These are phyloP conservation scores for Puffinus mauretanicus DNA, from an alignment of 2,113 vertebrate genomes.

Conservation along the genomic window DNA sequence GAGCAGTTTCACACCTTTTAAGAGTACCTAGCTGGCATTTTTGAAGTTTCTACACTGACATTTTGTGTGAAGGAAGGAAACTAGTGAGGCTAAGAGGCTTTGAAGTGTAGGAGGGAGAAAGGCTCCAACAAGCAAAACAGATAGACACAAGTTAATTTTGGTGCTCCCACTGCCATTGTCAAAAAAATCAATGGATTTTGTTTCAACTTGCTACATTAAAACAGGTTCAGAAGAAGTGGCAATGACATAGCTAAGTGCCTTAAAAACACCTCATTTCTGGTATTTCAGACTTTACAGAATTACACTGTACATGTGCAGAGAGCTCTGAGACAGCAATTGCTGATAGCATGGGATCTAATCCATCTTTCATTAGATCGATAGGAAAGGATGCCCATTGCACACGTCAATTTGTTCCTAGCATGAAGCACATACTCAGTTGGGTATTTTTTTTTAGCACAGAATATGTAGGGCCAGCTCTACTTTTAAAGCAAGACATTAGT, in stretches of 20 bases:
- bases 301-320: neutral
- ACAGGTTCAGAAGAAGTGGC: neutral
- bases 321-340: neutral
- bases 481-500: neutral
- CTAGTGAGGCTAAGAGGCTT: neutral
- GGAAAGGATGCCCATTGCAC: neutral
- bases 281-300: neutral
- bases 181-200: neutral
- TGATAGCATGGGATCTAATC: neutral
- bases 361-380: neutral
- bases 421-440: neutral
- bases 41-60: conserved; percentile 17
- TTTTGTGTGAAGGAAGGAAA: conserved; percentile 20
- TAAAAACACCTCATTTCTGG: neutral
- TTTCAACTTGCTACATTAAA: neutral
- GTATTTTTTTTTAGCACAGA: neutral
- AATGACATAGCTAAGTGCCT: neutral
- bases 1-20: neutral
- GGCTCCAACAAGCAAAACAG: neutral
- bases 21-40: neutral
- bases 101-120: neutral
- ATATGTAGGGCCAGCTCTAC: neutral
- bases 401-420: neutral
- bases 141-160: neutral
- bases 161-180: neutral